Evolutionary conservation across 2,113 vertebrate genomes (phyloP).

Genomic region (Tilapia sparmanii): DNA sequence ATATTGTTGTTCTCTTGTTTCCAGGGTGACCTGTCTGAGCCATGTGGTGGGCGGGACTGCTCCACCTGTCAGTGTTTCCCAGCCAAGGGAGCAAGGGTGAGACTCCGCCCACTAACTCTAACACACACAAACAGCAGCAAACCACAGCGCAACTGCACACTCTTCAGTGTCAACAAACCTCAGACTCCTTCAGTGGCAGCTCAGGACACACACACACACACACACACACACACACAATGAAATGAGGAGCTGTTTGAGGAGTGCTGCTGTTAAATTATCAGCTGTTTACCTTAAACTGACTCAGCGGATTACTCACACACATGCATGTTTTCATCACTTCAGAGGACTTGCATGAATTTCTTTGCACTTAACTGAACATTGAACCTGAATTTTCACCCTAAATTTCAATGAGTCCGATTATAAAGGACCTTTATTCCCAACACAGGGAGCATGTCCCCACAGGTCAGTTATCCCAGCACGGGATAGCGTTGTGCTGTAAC

Average conservation of each 20-base stretch:
- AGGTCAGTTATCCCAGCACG: background rate
- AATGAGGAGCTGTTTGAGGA: background rate
- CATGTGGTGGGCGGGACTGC: slow-evolving; percentile 76
- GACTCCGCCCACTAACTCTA: background rate
- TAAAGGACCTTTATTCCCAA: background rate
- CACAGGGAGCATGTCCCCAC: background rate
- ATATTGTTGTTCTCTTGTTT: background rate
- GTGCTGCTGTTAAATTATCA: background rate
- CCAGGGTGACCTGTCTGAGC: slow-evolving; percentile 52
- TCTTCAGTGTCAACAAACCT: background rate
- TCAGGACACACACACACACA: background rate
- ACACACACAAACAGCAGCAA: background rate
- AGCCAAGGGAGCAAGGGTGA: slow-evolving; percentile 80
- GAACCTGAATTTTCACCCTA: background rate
- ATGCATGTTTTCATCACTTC: background rate
- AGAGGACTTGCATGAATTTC: background rate
- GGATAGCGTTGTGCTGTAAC: accelerated
- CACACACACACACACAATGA: background rate
- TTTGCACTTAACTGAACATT: background rate
- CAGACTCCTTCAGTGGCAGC: background rate
- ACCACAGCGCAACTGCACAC: background rate
- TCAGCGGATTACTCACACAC: slow-evolving; percentile 4
- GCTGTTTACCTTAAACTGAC: background rate
- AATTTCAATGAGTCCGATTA: background rate
- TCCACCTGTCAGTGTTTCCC: slow-evolving; percentile 77